Evolutionary conservation across 2,888 invertebrate genomes (phyloP), one percentile per base, ranked within the genome.

Genomic region (Leucophenga maculata): DNA sequence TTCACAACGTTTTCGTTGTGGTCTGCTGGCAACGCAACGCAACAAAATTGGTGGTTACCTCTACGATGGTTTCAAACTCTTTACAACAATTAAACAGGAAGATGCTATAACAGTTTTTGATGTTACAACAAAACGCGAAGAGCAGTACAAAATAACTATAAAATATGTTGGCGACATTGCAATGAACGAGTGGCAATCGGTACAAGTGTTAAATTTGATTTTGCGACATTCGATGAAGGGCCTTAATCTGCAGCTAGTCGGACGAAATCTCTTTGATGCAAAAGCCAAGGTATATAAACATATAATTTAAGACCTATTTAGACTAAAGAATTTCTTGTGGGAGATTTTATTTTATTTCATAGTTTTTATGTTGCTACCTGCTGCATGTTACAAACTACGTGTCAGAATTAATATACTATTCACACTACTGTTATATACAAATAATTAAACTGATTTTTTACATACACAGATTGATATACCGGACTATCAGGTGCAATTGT

Each of bases 121-220:
- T 64, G 92, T 92, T 0, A 90, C 89, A 26, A 88, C 92, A 0
- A 88, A 85, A 62, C 87, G 88, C 0, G 93, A 92, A 65, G 90
- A 90, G 0, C 70, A 78, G 1, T 88, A 90, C 0, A 85, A 90
- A 1, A 91, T 95, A 0, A 89, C 91, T 0, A 89, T 92, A 0
- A 91, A 91, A 87, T 86, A 91, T 9, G 92, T 93, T 0, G 91
- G 92, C 1, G 92, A 92, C 54, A 90, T 95, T 4, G 89, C 89
- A 0, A 90, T 91, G 31, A 92, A 92, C 0, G 94, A 95, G 75
- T 91, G 91, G 65, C 92, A 93, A 46, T 93, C 94, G 73, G 85
- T 95, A 0, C 95, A 95, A 78, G 90, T 96, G 0, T 93, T 95
- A 73, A 96, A 96, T 79, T 91, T 95, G 3, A 92, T 95, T 0